Evolutionary conservation across 2,113 vertebrate species (phyloP), one percentile per base, ranked within the genome.

Genomic region (Amphilophus citrinellus): DNA sequence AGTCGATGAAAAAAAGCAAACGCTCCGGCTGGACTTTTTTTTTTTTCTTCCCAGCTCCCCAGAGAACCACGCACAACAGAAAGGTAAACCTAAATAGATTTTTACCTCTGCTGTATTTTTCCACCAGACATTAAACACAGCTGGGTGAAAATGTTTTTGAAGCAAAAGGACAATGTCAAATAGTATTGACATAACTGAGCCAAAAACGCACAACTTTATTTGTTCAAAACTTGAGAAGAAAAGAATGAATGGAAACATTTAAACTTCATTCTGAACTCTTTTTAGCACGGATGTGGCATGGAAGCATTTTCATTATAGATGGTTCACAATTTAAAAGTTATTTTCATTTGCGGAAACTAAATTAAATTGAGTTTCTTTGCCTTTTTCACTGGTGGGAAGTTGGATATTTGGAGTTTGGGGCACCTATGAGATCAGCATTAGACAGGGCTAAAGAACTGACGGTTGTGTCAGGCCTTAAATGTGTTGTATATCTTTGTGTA

Each of bases 21-120:
- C 61, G 63, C 35, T 80, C 18, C 17, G 18, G 61, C 57, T 35
- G 76, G 75, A 87, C 56, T 71, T 87, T 82, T 53, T 68, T 82
- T 76, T 71, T 87, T 79, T 50, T 27, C 27, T 66, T 77, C 68
- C 85, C 61, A 61, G 79, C 79, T 80, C 79, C 82, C 58, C 53
- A 17, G 79, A 84, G 66, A 82, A 60, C 27, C 17, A 24, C 57
- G 56, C 47, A 73, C 8, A 73, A 63, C 53, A 39, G 17, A 63
- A 65, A 80, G 61, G 71, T 39, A 32, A 78, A 81, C 37, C 77
- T 50, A 42, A 83, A 84, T 75, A 63, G 75, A 77, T 82, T 78
- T 77, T 79, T 78, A 84, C 30, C 68, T n/a, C 44, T 1, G 85
- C 61, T 68, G 61, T 71, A 82, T 89, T 84, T 86, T 61, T 79